Evolutionary conservation across 1,140 invertebrate species (phyloP).

Genomic region (Caenorhabditis elegans): DNA sequence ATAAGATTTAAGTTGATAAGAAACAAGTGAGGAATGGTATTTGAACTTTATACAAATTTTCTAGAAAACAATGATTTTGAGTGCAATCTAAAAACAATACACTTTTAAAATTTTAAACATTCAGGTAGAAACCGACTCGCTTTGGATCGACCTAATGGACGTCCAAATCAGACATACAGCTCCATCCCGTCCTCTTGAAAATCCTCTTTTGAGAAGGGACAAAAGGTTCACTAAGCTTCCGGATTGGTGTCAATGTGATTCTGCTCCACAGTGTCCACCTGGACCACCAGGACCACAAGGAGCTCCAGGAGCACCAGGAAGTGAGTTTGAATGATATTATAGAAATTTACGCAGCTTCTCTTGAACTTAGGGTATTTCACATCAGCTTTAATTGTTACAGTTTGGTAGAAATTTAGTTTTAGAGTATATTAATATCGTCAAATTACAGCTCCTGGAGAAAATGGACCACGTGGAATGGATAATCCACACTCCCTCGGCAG

Average conservation of each 20-base stretch:
- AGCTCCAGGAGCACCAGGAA: conserved; percentile 35
- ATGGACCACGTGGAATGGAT: conserved; percentile 18
- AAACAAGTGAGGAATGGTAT: no score
- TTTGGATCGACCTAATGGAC: conserved; percentile 40
- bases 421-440: not conserved
- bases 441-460: conserved; percentile 32
- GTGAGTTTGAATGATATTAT: not conserved
- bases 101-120: not conserved
- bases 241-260: conserved; percentile 37
- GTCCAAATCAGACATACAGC: conserved; percentile 26
- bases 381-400: no score
- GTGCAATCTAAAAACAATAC: no score
- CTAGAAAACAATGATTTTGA: no score
- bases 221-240: conserved; percentile 35
- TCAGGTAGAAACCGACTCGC: conserved; percentile 27
- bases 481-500: not conserved
- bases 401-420: not conserved
- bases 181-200: conserved; percentile 33
- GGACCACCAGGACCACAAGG: conserved; percentile 40
- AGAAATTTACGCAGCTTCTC: no score
- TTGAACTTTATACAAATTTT: no score
- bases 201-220: conserved; percentile 38
- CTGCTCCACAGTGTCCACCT: conserved; percentile 33
- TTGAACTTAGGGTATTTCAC: no score
- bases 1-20: no score